Evolutionary conservation across 2,888 invertebrate genomes (phyloP).

Genomic region (Chrysolina americana): DNA sequence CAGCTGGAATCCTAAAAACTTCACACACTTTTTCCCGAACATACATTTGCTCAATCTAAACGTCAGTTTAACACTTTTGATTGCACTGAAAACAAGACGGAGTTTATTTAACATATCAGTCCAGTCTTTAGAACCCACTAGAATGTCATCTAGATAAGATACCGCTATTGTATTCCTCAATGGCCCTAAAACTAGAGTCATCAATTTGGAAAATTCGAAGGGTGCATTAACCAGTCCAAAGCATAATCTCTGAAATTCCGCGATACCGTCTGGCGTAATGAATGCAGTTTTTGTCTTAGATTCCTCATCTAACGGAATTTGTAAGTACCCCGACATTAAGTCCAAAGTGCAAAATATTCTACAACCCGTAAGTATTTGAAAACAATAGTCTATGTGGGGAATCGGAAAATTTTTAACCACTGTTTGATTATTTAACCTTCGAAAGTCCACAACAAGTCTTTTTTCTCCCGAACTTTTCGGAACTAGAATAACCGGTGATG

Average conservation of each 20-base stretch:
- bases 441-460: constrained; percentile 48
- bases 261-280: background rate
- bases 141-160: too few species aligned
- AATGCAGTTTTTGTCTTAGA: background rate
- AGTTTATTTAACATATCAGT: background rate
- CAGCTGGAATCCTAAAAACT: constrained; percentile 23
- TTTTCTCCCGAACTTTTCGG: constrained; percentile 42
- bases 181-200: background rate
- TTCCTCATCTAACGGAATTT: background rate
- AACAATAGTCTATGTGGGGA: constrained; percentile 35
- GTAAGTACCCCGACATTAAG: background rate
- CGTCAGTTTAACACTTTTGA: background rate
- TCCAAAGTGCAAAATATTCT: too few species aligned
- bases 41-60: background rate
- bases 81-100: background rate
- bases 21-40: background rate
- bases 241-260: background rate
- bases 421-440: constrained; percentile 46
- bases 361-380: constrained; percentile 20
- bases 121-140: background rate
- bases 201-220: background rate
- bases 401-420: constrained; percentile 42
- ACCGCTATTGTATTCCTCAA: background rate
- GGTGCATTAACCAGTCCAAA: background rate
- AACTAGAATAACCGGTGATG: constrained; percentile 46